Base-by-base conservation (phyloP, 2,888 invertebrate species). In the Lasius platythorax region DNA sequence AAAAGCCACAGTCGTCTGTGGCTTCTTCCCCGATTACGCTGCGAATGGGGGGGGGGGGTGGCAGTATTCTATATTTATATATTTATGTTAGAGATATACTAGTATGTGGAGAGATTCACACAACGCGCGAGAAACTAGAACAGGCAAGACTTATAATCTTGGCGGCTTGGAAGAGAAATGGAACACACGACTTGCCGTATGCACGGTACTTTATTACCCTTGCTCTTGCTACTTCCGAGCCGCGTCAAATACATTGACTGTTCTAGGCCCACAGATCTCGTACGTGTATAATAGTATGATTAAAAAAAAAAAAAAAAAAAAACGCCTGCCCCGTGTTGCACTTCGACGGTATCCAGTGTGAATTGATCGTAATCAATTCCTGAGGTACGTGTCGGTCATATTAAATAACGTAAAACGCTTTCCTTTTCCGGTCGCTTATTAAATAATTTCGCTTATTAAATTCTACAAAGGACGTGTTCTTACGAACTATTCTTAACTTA, bases 261-360 rank as follows among this genome's bases (percentile, higher is more conserved):
- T 61, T 81, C 73, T 37, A 73, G 37, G 2, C 9, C 70, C 43
- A 4, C 23, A 33, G 23, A 43, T 23, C 37, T 46, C 43, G 4
- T 73, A 40, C 9, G 33, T 46, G 33, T 15, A 1, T 33, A 63
- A 23, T 23, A 30, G 15, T 58, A 40, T 53, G 11, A 66, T 75
- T n/a, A 23, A 23, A 23, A 66, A 37, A 30, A 3, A 33, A 33
- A 33, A 3, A 33, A 37, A 37, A 37, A 37, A 37, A 37, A 81
- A 58, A 72, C 8, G 73, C 58, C 72, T 88, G 88, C 85, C 90
- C 87, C 87, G 75, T 85, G 53, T 88, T 88, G 87, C 90, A 87
- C 87, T 88, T 89, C 88, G 82, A 86, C 86, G 84, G 86, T 88
- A 90, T 90, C 88, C 79, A 81, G 90, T 87, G 87, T 82, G 90